These are phyloP conservation scores for Gobiocypris rarus DNA, from an alignment of 2,113 vertebrate genomes.

Conservation along the genomic window DNA sequence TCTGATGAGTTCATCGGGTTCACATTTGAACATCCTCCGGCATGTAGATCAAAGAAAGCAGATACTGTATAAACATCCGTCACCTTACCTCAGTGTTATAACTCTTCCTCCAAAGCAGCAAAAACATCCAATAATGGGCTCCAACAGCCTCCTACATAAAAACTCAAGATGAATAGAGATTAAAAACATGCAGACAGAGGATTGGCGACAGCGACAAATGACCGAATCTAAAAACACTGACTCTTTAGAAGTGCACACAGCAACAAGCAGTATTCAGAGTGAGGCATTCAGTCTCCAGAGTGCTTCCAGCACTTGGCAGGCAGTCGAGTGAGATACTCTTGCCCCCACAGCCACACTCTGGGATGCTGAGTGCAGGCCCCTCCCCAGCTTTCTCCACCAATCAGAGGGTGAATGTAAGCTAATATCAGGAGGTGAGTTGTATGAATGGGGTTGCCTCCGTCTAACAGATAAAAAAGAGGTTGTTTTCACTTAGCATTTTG, in stretches of 20 bases:
- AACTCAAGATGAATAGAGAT: not conserved
- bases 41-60: slow-evolving; percentile 17
- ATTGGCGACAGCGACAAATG: not conserved
- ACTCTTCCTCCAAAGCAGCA: slow-evolving; percentile 20
- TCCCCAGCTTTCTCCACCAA: slow-evolving; percentile 45
- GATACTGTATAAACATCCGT: not conserved
- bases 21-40: not conserved
- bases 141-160: not conserved
- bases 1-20: not conserved
- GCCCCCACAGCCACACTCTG: slow-evolving; percentile 13
- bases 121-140: not conserved
- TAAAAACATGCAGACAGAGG: not conserved
- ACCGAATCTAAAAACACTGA: not conserved
- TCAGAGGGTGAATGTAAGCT: slow-evolving; percentile 15
- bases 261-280: not conserved
- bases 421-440: not conserved
- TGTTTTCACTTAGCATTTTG: not conserved
- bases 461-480: not conserved
- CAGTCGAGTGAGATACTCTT: slow-evolving; percentile 20
- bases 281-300: slow-evolving; percentile 22
- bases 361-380: slow-evolving; percentile 37
- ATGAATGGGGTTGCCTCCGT: not conserved
- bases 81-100: not conserved
- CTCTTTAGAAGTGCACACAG: slow-evolving; percentile 1
- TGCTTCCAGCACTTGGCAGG: slow-evolving; percentile 26